Base-by-base conservation (phyloP, 2,113 vertebrate genomes). In the Todiramphus saurophagus region DNA sequence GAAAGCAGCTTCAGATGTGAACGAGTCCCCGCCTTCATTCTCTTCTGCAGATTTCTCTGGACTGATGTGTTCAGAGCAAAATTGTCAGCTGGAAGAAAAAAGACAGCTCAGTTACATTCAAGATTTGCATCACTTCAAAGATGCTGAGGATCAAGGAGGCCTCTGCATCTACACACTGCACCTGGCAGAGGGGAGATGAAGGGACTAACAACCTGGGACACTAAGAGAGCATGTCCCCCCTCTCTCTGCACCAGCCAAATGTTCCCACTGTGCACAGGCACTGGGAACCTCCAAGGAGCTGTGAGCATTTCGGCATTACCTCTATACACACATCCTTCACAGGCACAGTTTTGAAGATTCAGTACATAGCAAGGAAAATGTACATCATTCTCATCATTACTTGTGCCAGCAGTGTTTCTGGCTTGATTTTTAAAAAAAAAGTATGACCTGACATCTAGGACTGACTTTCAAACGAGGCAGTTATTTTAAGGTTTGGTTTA, bases 401-500 rank as follows among this genome's bases (percentile, higher is more conserved):
- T 78, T 11, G 6, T 77, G 69, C 39, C 56, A 78, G 28, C 35
- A 72, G 44, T 64, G 28, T 11, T 72, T 89, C 60, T 3, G 27
- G 51, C 64, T 81, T 84, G 89, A 82, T 89, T 58, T 90, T 37
- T 64, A 44, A 79, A 83, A 64, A 64, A 81, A 79, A 93, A 94
- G 74, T 39, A 76, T 72, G 66, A 91, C 58, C 35, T 84, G 48
- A 89, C 93, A 94, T 31, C 30, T 79, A 76, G 46, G 82, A 83
- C 56, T 30, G 62, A 84, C n/a, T 91, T 96, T 93, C 70, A 89
- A 84, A 93, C 33, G 37, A 91, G 60, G 68, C 72, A 73, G 62
- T 55, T 92, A 59, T 69, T 93, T 95, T 80, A 93, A 94, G n/a
- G 16, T 30, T 91, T 86, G 35, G 66, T 94, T 95, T 94, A 72